Evolutionary conservation across 2,888 invertebrate species (phyloP).

Genomic region (Nesidiocoris tenuis): DNA sequence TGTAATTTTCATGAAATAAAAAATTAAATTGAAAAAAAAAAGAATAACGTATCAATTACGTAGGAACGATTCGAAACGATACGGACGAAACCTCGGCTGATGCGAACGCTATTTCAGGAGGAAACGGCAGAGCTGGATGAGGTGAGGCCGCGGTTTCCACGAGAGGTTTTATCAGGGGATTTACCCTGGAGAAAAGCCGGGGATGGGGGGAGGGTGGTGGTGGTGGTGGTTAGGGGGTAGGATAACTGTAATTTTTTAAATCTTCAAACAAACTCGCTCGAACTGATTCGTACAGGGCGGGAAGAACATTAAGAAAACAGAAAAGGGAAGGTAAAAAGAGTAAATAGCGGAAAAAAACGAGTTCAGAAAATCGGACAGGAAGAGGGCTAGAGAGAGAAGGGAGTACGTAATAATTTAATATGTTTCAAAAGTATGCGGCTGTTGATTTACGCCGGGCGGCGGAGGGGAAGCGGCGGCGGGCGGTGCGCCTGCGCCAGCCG

Average conservation of each 20-base stretch:
- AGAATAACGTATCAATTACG: too few species aligned
- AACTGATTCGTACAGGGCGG: neutral
- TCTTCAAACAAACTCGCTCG: slow-evolving; percentile 23
- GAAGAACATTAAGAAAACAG: slow-evolving; percentile 43
- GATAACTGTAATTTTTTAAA: slow-evolving; percentile 15
- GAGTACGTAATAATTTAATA: slow-evolving; percentile 46
- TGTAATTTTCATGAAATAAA: too few species aligned
- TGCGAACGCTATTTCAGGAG: too few species aligned
- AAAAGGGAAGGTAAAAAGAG: slow-evolving; percentile 39
- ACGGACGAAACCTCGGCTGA: too few species aligned
- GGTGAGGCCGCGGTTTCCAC: too few species aligned
- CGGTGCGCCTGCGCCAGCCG: slow-evolving; percentile 20
- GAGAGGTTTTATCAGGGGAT: too few species aligned
- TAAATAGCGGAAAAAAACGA: slow-evolving; percentile 37
- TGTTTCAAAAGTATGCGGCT: slow-evolving; percentile 13
- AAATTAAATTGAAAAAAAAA: too few species aligned
- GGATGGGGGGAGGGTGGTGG: neutral
- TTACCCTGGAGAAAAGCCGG: too few species aligned
- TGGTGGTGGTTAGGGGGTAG: too few species aligned
- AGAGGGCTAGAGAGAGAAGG: slow-evolving; percentile 24
- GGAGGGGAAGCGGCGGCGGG: slow-evolving; percentile 39
- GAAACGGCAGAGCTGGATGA: too few species aligned
- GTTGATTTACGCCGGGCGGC: slow-evolving; percentile 42
- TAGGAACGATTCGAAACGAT: too few species aligned
- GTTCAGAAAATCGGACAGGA: too few species aligned